A percentile compares a stretch with the other conserved stretches of the same genome.
Evolutionary conservation across 2,797 vertebrate species (phyloP).

Genomic region (Sarcoramphus papa): DNA sequence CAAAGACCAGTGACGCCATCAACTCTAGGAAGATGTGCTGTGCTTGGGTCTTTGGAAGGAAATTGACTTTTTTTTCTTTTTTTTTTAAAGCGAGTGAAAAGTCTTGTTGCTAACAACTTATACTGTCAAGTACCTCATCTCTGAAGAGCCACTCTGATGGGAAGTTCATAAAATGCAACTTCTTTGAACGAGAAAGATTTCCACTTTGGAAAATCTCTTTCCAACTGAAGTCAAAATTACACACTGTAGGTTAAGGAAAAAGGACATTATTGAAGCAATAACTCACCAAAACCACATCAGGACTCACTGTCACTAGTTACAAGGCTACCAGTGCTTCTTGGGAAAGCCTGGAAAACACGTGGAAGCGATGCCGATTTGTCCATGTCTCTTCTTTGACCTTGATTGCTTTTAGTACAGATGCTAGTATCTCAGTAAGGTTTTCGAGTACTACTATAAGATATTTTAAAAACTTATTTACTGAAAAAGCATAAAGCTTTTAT

Average conservation of each 20-base stretch:
- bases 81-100: too few species aligned
- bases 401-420: neutral
- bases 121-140: too few species aligned
- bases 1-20: too few species aligned
- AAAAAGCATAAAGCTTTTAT: neutral
- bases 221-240: neutral
- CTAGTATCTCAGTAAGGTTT: neutral
- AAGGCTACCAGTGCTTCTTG: neutral
- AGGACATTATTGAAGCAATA: too few species aligned
- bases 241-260: neutral
- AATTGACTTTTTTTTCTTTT: too few species aligned
- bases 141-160: too few species aligned
- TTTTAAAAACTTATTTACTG: neutral
- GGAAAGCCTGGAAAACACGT: neutral
- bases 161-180: too few species aligned
- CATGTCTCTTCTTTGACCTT: neutral
- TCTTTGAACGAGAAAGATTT: too few species aligned
- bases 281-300: neutral
- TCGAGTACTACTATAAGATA: neutral
- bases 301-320: neutral
- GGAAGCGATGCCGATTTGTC: neutral
- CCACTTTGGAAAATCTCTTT: too few species aligned
- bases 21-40: too few species aligned
- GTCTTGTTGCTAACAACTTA: too few species aligned
- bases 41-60: too few species aligned